Evolutionary conservation across 2,113 vertebrate species (phyloP).

Genomic region (Crotophaga sulcirostris): DNA sequence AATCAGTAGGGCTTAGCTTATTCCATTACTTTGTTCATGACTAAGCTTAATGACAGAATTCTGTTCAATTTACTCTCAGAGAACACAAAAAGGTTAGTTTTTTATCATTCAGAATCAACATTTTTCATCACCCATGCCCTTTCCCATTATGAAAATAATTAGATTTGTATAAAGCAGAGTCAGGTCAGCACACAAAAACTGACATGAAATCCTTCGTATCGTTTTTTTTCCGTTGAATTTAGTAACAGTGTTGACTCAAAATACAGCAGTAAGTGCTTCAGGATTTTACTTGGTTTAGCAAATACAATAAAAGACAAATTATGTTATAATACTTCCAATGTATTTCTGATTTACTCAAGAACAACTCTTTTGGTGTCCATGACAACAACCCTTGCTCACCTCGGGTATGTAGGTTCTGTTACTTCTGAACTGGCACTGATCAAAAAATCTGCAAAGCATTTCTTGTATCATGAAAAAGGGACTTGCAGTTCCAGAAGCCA

Average conservation of each 20-base stretch:
- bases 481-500: background rate
- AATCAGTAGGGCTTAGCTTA: background rate
- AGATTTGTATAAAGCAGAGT: background rate
- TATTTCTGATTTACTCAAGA: background rate
- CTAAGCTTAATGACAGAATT: background rate
- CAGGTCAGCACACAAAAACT: background rate
- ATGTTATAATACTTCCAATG: background rate
- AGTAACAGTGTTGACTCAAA: background rate
- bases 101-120: background rate
- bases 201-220: background rate
- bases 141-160: background rate
- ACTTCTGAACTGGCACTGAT: background rate
- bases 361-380: background rate
- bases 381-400: background rate
- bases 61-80: background rate
- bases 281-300: background rate
- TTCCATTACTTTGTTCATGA: background rate
- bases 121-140: background rate
- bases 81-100: background rate
- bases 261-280: background rate
- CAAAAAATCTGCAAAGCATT: background rate
- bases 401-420: background rate
- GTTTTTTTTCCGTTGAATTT: background rate
- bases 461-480: background rate
- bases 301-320: background rate